Evolutionary conservation across 2,113 vertebrate genomes (phyloP), one percentile per base, ranked within the genome.

Genomic region (Stictonetta naevosa): DNA sequence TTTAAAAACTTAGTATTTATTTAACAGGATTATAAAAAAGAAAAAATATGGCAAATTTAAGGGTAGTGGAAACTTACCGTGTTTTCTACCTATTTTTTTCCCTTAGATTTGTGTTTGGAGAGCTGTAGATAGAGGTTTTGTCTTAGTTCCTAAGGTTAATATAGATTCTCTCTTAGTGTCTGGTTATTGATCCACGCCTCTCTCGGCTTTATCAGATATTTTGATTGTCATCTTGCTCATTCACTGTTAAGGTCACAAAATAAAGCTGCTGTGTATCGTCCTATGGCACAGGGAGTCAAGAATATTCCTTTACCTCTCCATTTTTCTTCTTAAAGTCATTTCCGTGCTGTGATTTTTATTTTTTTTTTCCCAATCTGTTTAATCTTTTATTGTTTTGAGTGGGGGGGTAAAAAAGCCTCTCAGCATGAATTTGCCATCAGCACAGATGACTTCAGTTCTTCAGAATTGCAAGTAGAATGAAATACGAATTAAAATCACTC

Each of bases 121-220:
- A 81, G n/a, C 68, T 92, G 38, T 62, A 88, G 55, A 59, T 55
- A 67, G 83, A 92, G 67, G 67, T 46, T 88, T 92, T 94, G 28
- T 77, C 75, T 86, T 3, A 0, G 60, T 59, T 92, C 66, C 34
- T 68, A n/a, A 86, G 80, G 69, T 92, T 96, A 93, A 81, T 90
- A 76, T 40, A 75, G 80, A 78, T 94, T 84, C 46, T 71, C 4
- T 78, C 52, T 62, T 78, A 46, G 64, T 31, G 69, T 19, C 86
- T 86, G 60, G 17, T 74, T 94, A 93, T 95, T 26, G 73, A 93
- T 95, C 69, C 64, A 6, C 86, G n/a, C 38, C 29, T 78, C 36
- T 71, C 69, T 79, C 56, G 84, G 52, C 23, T 78, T 86, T 76
- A 78, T 83, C 38, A 40, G 68, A 31, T 81, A 88, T 40, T 93